Evolutionary conservation across 2,113 vertebrate species (phyloP), one percentile per base, ranked within the genome.

Genomic region (Fukomys damarensis): DNA sequence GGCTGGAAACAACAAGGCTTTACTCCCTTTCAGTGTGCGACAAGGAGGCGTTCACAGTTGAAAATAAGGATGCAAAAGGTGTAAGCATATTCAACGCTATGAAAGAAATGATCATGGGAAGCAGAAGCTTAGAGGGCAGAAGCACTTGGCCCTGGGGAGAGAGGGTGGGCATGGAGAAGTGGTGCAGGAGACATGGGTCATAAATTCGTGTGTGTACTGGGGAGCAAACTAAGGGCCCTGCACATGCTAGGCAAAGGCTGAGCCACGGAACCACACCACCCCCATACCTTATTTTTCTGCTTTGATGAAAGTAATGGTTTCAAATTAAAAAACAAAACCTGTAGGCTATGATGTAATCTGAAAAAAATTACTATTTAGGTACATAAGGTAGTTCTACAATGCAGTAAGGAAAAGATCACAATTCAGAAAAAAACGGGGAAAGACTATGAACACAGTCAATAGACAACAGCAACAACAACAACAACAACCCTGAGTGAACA

Each of bases 301-400:
- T 74, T 80, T 80, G 38, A 79, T 89, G 80, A 91, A 91, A 79
- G 16, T n/a, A 59, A 77, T 49, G 9, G n/a, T 89, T 77, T 86
- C 41, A 82, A 86, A 41, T 93, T 43, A 19, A 1, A 70, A 94
- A 85, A 68, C 63, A 43, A 54, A 66, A 26, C 7, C 3, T 74
- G 61, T 14, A n/a, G 24, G 4, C 38, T 20, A 46, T 41, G 41
- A 26, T 77, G 24, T 76, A 82, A 86, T 56, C 14, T 70, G 10
- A 54, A 16, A 95, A 90, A 84, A 84, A 74, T 49, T 58, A 52
- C 17, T 56, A 84, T 87, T 59, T 91, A 84, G 49, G 8, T 38
- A 68, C 12, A 43, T 72, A 74, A 89, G 7, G 2, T 86, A 90
- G 54, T 86, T 28, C 35, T 94, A 93, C 24, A 28, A 35, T 59